Conservation (phyloP, 2,113 vertebrate genomes). For the Diadophis punctatus region DNA sequence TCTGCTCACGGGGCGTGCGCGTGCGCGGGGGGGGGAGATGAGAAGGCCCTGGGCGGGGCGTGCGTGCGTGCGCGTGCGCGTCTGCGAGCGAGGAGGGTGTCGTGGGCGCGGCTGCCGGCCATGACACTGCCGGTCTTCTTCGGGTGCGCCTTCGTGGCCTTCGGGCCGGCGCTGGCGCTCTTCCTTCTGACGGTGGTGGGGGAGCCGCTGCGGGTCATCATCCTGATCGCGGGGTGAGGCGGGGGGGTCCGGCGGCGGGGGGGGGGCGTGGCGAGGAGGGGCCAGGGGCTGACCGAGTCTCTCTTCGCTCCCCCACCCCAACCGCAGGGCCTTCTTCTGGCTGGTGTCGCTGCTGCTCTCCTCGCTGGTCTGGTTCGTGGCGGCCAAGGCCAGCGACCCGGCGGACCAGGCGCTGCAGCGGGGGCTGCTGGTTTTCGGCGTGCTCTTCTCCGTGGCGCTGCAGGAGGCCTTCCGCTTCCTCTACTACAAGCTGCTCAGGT, state of each 20-base stretch:
- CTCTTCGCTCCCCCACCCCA: neutral
- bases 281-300: neutral
- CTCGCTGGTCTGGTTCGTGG: conserved; percentile 76
- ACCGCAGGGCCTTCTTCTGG: conserved; percentile 76
- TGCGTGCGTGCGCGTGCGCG: too few relatives aligned
- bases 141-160: conserved; percentile 65
- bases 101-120: neutral
- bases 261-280: neutral
- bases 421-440: conserved; percentile 72
- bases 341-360: conserved; percentile 73
- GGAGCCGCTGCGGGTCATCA: conserved; percentile 67
- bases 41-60: neutral
- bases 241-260: too few relatives aligned
- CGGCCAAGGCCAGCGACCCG: conserved; percentile 63
- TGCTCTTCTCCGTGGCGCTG: conserved; percentile 72
- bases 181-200: conserved; percentile 64
- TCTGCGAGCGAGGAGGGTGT: too few relatives aligned
- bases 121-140: conserved; percentile 67
- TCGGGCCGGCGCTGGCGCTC: conserved; percentile 66
- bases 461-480: conserved; percentile 75
- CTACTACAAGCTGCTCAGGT: conserved; percentile 77
- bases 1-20: neutral
- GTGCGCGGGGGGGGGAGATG: too few relatives aligned
- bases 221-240: conserved; percentile 67
- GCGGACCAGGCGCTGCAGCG: conserved; percentile 58